These are phyloP conservation scores for Epirrhoe tristata DNA, from an alignment of 2,888 invertebrate genomes.

Conservation along the genomic window DNA sequence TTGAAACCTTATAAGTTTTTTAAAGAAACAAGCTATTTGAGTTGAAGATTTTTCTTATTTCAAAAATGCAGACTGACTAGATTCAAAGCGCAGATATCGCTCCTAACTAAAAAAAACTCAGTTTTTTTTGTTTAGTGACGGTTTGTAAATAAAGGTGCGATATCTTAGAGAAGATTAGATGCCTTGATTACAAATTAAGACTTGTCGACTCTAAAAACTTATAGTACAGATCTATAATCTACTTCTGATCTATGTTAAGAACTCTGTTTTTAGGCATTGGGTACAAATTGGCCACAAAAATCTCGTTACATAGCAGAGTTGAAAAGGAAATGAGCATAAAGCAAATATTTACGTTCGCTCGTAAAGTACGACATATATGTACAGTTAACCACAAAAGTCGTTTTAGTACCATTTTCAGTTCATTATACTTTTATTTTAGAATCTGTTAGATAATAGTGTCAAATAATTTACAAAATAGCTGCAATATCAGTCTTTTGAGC, in stretches of 20 bases:
- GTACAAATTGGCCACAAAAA: constrained; percentile 8
- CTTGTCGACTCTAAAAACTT: too few relatives aligned
- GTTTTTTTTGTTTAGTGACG: too few relatives aligned
- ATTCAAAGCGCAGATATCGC: too few relatives aligned
- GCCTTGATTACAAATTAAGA: too few relatives aligned
- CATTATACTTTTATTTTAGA: not conserved
- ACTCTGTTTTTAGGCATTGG: not conserved
- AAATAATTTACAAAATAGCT: not conserved
- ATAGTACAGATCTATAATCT: too few relatives aligned
- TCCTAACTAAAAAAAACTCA: too few relatives aligned
- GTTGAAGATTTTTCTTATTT: too few relatives aligned
- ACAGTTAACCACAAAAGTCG: constrained; percentile 29
- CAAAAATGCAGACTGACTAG: too few relatives aligned
- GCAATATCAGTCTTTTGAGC: not conserved
- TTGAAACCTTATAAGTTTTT: too few relatives aligned
- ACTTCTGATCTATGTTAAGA: not conserved
- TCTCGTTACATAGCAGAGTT: constrained; percentile 25
- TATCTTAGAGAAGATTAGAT: too few relatives aligned
- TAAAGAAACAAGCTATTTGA: too few relatives aligned
- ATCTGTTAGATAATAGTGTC: not conserved
- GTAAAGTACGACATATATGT: constrained; percentile 44
- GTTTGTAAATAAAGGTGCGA: too few relatives aligned
- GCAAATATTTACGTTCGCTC: constrained; percentile 38
- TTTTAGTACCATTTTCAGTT: not conserved
- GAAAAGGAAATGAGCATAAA: constrained; percentile 34